Base-by-base conservation (phyloP, 2,113 vertebrate genomes). In the Aegithalos caudatus region DNA sequence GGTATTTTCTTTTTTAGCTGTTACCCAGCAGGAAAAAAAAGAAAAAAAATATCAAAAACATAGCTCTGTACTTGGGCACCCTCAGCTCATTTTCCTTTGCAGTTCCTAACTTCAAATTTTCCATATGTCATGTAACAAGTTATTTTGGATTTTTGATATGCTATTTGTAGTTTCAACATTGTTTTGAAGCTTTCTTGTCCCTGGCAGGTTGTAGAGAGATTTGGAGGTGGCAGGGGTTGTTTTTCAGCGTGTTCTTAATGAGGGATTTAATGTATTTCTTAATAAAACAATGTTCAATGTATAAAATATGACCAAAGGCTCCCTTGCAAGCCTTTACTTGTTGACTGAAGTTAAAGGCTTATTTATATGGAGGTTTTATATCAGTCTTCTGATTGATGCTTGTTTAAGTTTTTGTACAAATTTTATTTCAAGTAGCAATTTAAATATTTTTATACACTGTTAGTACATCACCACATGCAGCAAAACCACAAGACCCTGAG, bases 401-500 rank as follows among this genome's bases (percentile, higher is more conserved):
- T 42, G 35, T 87, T 92, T 81, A 83, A 81, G 48, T 70, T 91
- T 86, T 86, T 84, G 38, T 88, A 89, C 77, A 91, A 94, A 95
- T 86, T 94, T 53, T 66, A 54, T 84, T 94, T 95, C 77, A 79
- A 88, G 82, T 60, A 86, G 64, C 71, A 84, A 56, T 77, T 90
- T 88, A 84, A 96, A 94, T 90, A 85, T 86, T 88, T 91, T 81
- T 87, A 10, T 81, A n/a, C n/a, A 7, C 21, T 81, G 8, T 67
- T 45, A 67, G 44, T 81, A 48, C 80, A 70, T 81, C 64, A 45
- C 69, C 72, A n/a, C 76, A 54, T 51, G 47, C 72, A 92, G 69
- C 69, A 96, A 91, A 94, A 91, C 92, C 86, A 45, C 88, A 84
- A 76, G 83, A 84, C 64, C 65, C 61, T n/a, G 77, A 84, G 44